phyloP scores from a whole-genome alignment of 2,113 vertebrate genomes.

The Mixornis gularis region DNA sequence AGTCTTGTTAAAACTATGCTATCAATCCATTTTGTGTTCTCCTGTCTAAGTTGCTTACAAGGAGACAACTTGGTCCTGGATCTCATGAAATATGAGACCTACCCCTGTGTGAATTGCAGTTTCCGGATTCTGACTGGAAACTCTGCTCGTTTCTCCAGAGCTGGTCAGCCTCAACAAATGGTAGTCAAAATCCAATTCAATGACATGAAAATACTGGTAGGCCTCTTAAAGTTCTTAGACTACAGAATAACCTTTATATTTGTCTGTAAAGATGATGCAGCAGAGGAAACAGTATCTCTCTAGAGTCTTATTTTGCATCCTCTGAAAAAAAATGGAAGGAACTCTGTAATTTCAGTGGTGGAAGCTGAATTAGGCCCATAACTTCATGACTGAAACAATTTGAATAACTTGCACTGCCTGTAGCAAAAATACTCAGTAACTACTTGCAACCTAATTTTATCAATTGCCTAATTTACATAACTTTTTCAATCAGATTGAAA shows the following conservation, averaged over 20 bases:
- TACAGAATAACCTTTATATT: background rate
- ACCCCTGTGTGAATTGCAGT: background rate
- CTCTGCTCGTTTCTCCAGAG: rapidly evolving
- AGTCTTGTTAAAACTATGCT: background rate
- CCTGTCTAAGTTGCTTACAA: background rate
- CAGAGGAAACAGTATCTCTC: background rate
- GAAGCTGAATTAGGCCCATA: background rate
- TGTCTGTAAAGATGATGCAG: background rate
- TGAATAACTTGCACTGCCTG: background rate
- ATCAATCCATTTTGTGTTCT: background rate
- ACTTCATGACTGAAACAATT: background rate
- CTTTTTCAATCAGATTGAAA: background rate
- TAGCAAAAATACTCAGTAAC: background rate
- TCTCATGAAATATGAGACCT: background rate
- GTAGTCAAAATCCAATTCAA: background rate
- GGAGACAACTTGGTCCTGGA: background rate
- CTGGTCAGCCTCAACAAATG: background rate
- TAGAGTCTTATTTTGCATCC: background rate
- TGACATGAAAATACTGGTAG: background rate
- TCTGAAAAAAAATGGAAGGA: background rate
- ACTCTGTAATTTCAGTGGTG: background rate
- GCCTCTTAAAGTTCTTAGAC: background rate
- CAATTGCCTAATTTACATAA: background rate
- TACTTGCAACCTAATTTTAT: background rate
- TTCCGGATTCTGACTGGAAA: background rate